phyloP scores from a whole-genome alignment of 2,113 vertebrate genomes.

The Boleophthalmus pectinirostris region DNA sequence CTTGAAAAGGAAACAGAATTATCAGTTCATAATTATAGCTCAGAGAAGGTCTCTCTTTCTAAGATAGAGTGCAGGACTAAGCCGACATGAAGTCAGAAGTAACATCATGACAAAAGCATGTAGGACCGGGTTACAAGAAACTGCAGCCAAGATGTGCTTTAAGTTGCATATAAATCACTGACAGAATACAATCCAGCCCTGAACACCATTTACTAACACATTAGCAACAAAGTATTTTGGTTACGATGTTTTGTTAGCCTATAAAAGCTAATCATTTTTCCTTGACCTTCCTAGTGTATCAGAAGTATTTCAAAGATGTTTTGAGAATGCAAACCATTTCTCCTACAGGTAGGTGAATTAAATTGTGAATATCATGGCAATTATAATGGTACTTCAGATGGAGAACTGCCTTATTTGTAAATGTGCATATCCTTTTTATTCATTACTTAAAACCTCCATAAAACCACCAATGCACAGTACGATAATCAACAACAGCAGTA shows the following conservation, averaged over 20 bases:
- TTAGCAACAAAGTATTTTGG: neutral
- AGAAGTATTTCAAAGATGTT: neutral
- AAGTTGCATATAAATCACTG: constrained; percentile 17
- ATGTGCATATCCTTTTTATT: neutral
- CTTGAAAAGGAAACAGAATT: constrained; percentile 11
- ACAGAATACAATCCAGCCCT: constrained; percentile 25
- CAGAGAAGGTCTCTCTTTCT: constrained; percentile 39
- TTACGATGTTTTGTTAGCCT: neutral
- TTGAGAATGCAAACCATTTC: neutral
- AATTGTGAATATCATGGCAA: no score
- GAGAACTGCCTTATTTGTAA: no score
- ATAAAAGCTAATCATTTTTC: no score
- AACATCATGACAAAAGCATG: constrained; percentile 27
- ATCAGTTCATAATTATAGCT: constrained; percentile 54
- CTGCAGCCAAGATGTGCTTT: constrained; percentile 30
- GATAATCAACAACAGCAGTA: neutral
- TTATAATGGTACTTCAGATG: no score
- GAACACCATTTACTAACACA: constrained; percentile 13
- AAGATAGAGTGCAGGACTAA: constrained; percentile 37
- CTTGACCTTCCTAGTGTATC: no score
- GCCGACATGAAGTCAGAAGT: constrained; percentile 57
- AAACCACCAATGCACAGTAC: neutral
- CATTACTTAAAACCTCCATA: neutral
- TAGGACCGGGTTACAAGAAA: constrained; percentile 27
- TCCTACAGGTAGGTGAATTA: neutral